Conservation (phyloP, 2,888 invertebrate species). For the Erebia aethiops region DNA sequence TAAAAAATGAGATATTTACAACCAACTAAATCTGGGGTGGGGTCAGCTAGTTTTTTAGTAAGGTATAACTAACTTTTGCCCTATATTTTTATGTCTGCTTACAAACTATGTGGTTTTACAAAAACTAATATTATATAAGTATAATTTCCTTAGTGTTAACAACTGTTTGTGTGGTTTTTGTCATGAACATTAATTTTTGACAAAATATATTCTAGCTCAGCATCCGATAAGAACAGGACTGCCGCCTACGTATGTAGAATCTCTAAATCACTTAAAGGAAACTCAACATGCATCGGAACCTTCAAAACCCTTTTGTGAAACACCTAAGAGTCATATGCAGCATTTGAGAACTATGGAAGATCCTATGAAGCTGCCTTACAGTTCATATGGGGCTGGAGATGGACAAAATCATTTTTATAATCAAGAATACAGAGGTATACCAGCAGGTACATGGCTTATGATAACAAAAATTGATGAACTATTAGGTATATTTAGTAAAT, state of each 20-base stretch:
- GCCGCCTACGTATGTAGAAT: constrained; percentile 74
- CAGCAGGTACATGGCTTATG: background rate
- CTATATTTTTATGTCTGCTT: too few relatives aligned
- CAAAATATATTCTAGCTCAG: constrained; percentile 47
- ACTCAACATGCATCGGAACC: constrained; percentile 61
- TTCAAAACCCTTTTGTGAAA: constrained; percentile 66
- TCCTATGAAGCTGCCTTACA: constrained; percentile 59
- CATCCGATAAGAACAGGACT: constrained; percentile 57
- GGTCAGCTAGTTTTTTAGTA: too few relatives aligned
- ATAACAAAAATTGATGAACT: constrained; percentile 2
- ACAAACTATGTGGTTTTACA: too few relatives aligned
- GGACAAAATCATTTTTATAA: constrained; percentile 71
- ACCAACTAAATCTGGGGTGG: too few relatives aligned
- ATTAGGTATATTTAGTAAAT: too few relatives aligned
- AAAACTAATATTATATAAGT: too few relatives aligned
- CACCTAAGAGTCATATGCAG: constrained; percentile 63
- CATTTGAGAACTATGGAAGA: constrained; percentile 62
- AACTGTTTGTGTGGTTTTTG: background rate
- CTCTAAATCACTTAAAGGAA: constrained; percentile 70
- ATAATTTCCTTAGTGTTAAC: background rate
- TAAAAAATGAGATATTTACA: too few relatives aligned
- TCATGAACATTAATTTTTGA: background rate
- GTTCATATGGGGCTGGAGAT: constrained; percentile 73
- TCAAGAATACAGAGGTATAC: constrained; percentile 67
- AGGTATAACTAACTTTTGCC: too few relatives aligned